Percentiles rank a stretch among this genome's conserved stretches.
phyloP scores from a whole-genome alignment of 2,113 vertebrate species.

The Delphinapterus leucas region DNA sequence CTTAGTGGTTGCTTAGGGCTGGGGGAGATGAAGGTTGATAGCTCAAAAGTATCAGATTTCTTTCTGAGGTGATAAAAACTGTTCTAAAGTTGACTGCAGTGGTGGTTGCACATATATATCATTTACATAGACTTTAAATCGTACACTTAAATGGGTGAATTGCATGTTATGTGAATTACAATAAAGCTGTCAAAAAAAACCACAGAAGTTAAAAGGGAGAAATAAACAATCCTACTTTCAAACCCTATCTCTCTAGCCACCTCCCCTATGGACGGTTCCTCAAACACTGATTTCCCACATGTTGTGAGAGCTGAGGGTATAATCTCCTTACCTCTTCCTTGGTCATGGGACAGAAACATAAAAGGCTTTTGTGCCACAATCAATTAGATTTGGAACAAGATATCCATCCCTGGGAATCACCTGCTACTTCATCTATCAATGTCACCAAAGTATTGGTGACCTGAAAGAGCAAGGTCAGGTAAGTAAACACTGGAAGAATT shows the following conservation, averaged over 20 bases:
- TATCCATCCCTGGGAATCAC: slow-evolving; percentile 29
- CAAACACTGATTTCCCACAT: background rate
- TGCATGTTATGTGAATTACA: too few species aligned
- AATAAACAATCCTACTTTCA: background rate
- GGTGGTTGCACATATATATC: too few species aligned
- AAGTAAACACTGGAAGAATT: background rate
- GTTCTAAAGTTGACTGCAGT: too few species aligned
- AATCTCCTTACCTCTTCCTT: slow-evolving; percentile 10
- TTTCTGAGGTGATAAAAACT: too few species aligned
- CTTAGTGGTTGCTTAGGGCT: too few species aligned
- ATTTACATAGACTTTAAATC: too few species aligned
- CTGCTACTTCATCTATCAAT: slow-evolving; percentile 60
- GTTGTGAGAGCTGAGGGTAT: background rate
- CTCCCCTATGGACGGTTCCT: background rate
- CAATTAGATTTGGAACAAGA: slow-evolving; percentile 58
- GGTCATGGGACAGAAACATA: background rate
- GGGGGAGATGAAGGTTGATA: too few species aligned
- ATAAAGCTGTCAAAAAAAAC: too few species aligned
- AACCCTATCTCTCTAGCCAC: background rate
- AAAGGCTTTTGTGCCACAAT: slow-evolving; percentile 38
- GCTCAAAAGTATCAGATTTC: too few species aligned
- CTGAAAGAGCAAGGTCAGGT: slow-evolving; percentile 19
- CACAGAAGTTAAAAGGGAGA: background rate
- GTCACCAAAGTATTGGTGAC: slow-evolving; percentile 6
- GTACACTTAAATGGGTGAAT: too few species aligned